phyloP scores from a whole-genome alignment of 1,140 invertebrate genomes.

The Diabrotica virgifera region DNA sequence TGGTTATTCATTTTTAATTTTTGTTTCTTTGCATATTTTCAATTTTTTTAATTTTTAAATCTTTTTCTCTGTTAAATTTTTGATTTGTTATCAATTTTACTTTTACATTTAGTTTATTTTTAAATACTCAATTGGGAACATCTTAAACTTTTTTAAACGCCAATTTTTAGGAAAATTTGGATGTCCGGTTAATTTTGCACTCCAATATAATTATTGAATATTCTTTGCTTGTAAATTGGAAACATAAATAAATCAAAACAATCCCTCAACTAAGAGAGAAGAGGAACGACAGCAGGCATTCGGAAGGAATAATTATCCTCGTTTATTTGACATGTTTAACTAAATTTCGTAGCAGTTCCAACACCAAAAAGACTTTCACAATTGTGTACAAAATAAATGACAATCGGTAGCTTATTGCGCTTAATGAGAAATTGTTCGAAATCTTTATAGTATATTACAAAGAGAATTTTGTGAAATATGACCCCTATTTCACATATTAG shows the following conservation, averaged over 20 bases:
- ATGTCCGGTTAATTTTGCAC: too few relatives aligned
- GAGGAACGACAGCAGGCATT: background rate
- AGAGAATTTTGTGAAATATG: slow-evolving; percentile 31
- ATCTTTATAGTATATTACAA: slow-evolving; percentile 39
- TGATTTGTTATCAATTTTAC: too few relatives aligned
- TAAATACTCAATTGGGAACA: too few relatives aligned
- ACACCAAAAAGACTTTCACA: slow-evolving; percentile 39
- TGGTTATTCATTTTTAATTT: too few relatives aligned
- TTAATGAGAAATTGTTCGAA: slow-evolving; percentile 47
- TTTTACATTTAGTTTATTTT: too few relatives aligned
- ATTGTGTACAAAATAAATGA: slow-evolving; percentile 45
- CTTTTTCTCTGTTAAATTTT: too few relatives aligned
- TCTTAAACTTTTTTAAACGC: too few relatives aligned
- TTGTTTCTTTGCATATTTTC: too few relatives aligned
- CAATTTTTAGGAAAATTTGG: too few relatives aligned
- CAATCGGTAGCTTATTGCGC: slow-evolving; percentile 44
- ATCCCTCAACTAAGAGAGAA: slow-evolving; percentile 3
- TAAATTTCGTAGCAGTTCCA: slow-evolving; percentile 27
- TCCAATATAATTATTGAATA: too few relatives aligned
- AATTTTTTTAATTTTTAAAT: too few relatives aligned
- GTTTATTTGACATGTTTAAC: slow-evolving; percentile 39
- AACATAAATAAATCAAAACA: slow-evolving; percentile 18
- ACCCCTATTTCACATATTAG: slow-evolving; percentile 21
- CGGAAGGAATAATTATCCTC: slow-evolving; percentile 20
- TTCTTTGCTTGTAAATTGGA: too few relatives aligned